Conservation (phyloP, 2,888 invertebrate species). For the Electrophaes corylata region DNA sequence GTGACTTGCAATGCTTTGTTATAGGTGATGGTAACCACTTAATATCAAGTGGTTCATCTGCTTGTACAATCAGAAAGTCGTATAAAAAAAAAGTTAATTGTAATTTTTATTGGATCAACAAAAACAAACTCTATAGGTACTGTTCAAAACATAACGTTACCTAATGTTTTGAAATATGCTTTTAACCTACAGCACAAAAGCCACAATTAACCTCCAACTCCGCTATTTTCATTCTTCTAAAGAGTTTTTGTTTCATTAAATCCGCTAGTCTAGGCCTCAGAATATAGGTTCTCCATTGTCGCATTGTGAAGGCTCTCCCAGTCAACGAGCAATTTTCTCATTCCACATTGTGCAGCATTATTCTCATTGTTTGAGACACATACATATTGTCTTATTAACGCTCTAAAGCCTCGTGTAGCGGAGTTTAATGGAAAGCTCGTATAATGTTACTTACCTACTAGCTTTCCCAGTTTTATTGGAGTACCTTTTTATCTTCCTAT, state of each 20-base stretch:
- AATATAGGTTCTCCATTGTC: slow-evolving; percentile 74
- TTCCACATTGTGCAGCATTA: slow-evolving; percentile 77
- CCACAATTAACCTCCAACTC: slow-evolving; percentile 54
- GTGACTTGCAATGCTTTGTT: too few relatives aligned
- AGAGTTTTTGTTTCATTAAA: slow-evolving; percentile 76
- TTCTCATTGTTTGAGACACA: slow-evolving; percentile 73
- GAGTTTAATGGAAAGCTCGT: slow-evolving; percentile 44
- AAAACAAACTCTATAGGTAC: not conserved
- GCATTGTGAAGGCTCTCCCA: slow-evolving; percentile 73
- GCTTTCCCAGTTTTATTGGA: slow-evolving; percentile 15
- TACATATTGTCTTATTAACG: slow-evolving; percentile 64
- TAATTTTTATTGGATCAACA: not conserved
- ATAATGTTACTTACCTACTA: slow-evolving; percentile 22
- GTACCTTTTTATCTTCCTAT: not conserved
- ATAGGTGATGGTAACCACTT: too few relatives aligned
- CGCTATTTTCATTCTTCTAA: slow-evolving; percentile 63
- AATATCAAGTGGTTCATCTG: too few relatives aligned
- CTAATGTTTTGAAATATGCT: slow-evolving; percentile 9
- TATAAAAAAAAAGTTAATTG: too few relatives aligned
- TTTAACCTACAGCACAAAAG: slow-evolving; percentile 36
- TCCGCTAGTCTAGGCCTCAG: slow-evolving; percentile 58
- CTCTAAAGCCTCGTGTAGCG: slow-evolving; percentile 46
- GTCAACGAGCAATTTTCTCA: slow-evolving; percentile 79
- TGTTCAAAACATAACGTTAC: not conserved
- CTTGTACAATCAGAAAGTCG: too few relatives aligned